Conservation (phyloP, 2,797 vertebrate species). For the Vespertilio murinus region DNA sequence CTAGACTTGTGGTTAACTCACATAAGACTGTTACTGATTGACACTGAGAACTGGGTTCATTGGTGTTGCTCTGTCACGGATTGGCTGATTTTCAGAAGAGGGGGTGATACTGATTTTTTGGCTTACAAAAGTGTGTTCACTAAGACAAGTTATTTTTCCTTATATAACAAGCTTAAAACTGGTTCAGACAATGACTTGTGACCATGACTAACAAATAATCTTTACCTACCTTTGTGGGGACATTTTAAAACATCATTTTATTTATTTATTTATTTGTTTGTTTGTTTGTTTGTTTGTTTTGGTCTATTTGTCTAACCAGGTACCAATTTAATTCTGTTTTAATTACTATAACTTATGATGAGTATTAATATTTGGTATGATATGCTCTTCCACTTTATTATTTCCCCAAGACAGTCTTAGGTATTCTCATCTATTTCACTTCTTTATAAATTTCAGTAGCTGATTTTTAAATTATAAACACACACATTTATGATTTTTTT, state of each 20-base stretch:
- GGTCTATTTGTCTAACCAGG: not conserved
- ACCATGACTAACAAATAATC: not conserved
- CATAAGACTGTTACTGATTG: not conserved
- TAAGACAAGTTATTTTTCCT: not conserved
- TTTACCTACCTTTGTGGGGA: not conserved
- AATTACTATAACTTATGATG: not conserved
- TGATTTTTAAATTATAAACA: not conserved
- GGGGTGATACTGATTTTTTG: not conserved
- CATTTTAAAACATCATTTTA: not conserved
- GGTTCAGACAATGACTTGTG: not conserved
- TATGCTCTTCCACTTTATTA: not conserved
- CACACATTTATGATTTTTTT: not conserved
- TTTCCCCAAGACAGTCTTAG: not conserved
- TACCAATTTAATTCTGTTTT: not conserved
- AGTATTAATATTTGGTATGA: not conserved
- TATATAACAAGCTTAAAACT: slow-evolving; percentile 22
- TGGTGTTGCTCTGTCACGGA: not conserved
- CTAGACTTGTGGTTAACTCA: not conserved
- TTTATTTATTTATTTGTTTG: too few species aligned
- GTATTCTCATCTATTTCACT: not conserved
- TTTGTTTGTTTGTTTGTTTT: too few species aligned
- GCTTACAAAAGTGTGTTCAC: not conserved
- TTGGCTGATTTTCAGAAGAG: not conserved
- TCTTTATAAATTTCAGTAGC: not conserved
- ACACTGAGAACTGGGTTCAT: not conserved